These are phyloP conservation scores for Forbesichthys papilliferus DNA, from an alignment of 2,113 vertebrate genomes.

Conservation along the genomic window DNA sequence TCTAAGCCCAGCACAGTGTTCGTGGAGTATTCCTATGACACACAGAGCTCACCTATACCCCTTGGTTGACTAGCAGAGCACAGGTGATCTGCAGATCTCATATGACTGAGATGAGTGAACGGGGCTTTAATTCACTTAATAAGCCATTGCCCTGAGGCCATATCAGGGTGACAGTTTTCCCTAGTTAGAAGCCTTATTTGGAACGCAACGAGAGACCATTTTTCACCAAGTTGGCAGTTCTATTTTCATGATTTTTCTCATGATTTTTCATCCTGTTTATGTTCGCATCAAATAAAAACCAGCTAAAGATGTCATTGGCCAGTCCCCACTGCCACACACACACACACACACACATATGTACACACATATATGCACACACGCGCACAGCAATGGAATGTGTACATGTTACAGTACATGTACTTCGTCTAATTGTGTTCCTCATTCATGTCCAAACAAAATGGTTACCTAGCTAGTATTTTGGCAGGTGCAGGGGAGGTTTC, in stretches of 20 bases:
- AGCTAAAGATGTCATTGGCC: no score
- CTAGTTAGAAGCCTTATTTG: conserved; percentile 56
- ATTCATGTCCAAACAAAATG: no score
- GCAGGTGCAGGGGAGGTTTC: no score
- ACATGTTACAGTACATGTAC: no score
- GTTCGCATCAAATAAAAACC: not conserved
- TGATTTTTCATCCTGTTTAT: conserved; percentile 16
- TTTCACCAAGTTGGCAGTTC: conserved; percentile 21
- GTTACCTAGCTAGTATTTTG: no score
- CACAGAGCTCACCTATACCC: conserved; percentile 44
- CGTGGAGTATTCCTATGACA: conserved; percentile 55
- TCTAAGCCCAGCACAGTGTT: conserved; percentile 56
- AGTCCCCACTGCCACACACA: no score
- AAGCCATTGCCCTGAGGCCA: conserved; percentile 62
- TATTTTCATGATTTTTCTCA: conserved; percentile 29
- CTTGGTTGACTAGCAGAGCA: conserved; percentile 58
- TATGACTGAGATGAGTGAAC: conserved; percentile 68
- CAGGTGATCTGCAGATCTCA: conserved; percentile 47
- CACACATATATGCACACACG: no score
- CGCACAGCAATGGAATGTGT: no score
- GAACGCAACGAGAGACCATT: conserved; percentile 43
- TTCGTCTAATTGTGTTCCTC: no score
- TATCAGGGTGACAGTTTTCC: conserved; percentile 60
- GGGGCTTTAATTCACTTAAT: conserved; percentile 73
- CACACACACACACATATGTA: no score